phyloP scores from a whole-genome alignment of 2,113 vertebrate genomes.

The Camelus dromedarius region DNA sequence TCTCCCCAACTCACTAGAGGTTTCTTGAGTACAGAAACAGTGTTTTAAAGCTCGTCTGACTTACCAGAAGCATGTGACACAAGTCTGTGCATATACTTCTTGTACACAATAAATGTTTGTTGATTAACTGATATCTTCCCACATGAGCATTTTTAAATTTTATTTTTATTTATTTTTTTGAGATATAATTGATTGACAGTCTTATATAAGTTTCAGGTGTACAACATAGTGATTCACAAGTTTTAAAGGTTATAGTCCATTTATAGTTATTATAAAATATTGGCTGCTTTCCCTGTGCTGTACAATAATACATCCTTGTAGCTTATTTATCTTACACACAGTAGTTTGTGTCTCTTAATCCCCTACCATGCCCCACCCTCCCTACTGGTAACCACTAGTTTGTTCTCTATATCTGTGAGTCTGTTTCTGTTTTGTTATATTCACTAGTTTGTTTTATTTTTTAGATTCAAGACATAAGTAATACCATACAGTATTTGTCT shows the following conservation, averaged over 20 bases:
- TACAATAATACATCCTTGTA: neutral
- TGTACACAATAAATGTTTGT: slow-evolving; percentile 13
- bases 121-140: neutral
- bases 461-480: neutral
- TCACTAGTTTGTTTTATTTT: neutral
- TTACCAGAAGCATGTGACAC: neutral
- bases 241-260: neutral
- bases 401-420: neutral
- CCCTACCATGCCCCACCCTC: neutral
- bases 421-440: neutral
- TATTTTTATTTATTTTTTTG: neutral
- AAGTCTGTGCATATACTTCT: neutral
- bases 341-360: neutral
- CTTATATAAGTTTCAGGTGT: neutral
- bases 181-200: neutral
- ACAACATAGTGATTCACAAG: neutral
- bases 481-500: neutral
- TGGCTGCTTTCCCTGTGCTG: neutral
- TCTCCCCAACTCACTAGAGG: neutral
- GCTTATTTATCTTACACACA: neutral
- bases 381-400: neutral
- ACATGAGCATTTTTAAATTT: slow-evolving; percentile 19
- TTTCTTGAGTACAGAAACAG: neutral
- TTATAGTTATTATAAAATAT: neutral
- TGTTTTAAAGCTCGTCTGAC: neutral